Base-by-base conservation (phyloP, 1,140 invertebrate genomes). In the Archivesica marissinica region DNA sequence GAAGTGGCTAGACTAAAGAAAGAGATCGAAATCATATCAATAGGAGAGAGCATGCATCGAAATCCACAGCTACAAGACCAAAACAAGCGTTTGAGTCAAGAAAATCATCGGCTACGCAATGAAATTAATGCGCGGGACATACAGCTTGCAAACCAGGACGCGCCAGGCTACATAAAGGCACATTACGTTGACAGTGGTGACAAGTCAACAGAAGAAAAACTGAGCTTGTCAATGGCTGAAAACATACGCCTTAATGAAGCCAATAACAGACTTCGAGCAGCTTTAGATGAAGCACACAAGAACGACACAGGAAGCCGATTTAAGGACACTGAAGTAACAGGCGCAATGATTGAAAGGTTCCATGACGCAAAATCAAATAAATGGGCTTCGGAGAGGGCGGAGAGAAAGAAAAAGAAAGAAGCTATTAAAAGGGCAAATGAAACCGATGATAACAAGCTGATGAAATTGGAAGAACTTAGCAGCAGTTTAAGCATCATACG, bases 371-470 rank as follows among this genome's bases (percentile, higher is more conserved):
- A 59, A 56, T 39, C 76, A 44, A 44, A 61, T 9, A 61, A 79
- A 28, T 79, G 76, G 76, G 76, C 76, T 2, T 33, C 76, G 0
- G 11, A 4, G 11, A 30, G 70, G n/a, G 33, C 20, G 13, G 23
- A 72, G 17, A 41, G 17, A 9, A 15, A 7, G 1, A 59, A 30
- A 59, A 56, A 59, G 38, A 56, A 38, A 20, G 66, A 15, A 20
- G 70, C 25, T 2, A 41, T 47, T 13, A 20, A n/a, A 47, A 61
- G 17, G 28, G 28, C 39, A 13, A 79, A 79, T 59, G 76, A 64
- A 41, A 79, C 76, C n/a, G 76, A 79, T 44, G 76, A 79, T 17
- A 79, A 59, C 11, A 79, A 79, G 44, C 52, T 79, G 23, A 54
- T 79, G 39, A 61, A 64, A 39, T 30, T 79, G 15, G 76, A 79